Evolutionary conservation across 2,888 invertebrate species (phyloP).

Genomic region (Lasioglossum morio): DNA sequence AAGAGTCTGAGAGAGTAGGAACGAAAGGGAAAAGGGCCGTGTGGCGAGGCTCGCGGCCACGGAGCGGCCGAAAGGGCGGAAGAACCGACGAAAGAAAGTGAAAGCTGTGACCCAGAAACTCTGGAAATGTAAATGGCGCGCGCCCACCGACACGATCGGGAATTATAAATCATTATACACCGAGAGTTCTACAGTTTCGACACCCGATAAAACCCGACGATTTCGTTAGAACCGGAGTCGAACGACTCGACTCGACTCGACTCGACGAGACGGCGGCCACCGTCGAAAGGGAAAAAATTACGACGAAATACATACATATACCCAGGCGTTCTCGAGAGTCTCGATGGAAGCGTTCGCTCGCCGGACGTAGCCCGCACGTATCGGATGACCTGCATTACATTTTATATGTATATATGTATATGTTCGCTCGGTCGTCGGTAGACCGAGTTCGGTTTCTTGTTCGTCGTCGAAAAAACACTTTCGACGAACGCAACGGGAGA

Average conservation of each 20-base stretch:
- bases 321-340: background rate
- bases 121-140: constrained; percentile 76
- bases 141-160: constrained; percentile 54
- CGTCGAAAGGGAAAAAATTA: constrained; percentile 23
- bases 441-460: background rate
- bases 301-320: constrained; percentile 4
- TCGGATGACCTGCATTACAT: background rate
- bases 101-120: constrained; percentile 83
- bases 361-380: background rate
- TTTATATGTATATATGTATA: background rate
- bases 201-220: constrained; percentile 37
- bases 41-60: constrained; percentile 65
- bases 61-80: constrained; percentile 69
- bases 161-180: constrained; percentile 58
- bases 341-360: constrained; percentile 3
- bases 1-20: background rate
- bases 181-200: constrained; percentile 42
- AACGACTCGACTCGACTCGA: background rate
- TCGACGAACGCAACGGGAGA: too few species aligned
- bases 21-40: background rate
- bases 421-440: background rate
- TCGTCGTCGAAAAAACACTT: background rate
- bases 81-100: constrained; percentile 82
- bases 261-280: background rate
- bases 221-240: constrained; percentile 43